Evolutionary conservation across 2,888 invertebrate species (phyloP), one percentile per base, ranked within the genome.

Genomic region (Nycteola revayana): DNA sequence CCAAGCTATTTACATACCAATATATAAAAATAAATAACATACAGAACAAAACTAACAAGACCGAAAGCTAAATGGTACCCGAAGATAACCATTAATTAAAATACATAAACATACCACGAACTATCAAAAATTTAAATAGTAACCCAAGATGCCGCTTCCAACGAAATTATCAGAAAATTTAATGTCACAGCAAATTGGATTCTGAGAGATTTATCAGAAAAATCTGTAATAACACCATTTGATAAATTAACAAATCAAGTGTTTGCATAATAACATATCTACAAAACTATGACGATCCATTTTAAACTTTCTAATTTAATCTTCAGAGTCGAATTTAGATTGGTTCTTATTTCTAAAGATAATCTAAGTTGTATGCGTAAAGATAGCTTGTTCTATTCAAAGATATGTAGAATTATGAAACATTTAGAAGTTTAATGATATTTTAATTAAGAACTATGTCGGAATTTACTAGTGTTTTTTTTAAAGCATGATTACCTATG

Each of bases 101-200:
- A 42, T 3, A 2, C 5, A 14, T 14, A 14, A 14, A 14, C 14
- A 14, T 14, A 14, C 30, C 25, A 33, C 45, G 11, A 41, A 35
- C 42, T 44, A 42, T 50, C 37, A 32, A 35, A 42, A n/a, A 44
- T 10, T 45, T 49, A 52, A 46, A 43, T 49, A 48, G 63, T 62
- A 60, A 63, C 36, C 42, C 42, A 46, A 55, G 21, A 24, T 32
- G 32, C 39, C 49, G 45, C 57, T 50, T 49, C 58, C 60, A n/a
- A 61, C 49, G 53, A 59, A 60, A 61, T 60, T 65, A 70, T 68
- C 65, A 36, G 49, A 65, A 66, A 58, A 65, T 60, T 58, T 59
- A 60, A 69, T 64, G 62, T 66, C 57, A 54, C 39, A 66, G 67
- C 66, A 70, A 72, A 74, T 75, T 73, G 66, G 68, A 62, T 67